Percentiles rank a stretch among this genome's conserved stretches.
phyloP scores from a whole-genome alignment of 2,113 vertebrate genomes.

The Apaloderma vittatum region DNA sequence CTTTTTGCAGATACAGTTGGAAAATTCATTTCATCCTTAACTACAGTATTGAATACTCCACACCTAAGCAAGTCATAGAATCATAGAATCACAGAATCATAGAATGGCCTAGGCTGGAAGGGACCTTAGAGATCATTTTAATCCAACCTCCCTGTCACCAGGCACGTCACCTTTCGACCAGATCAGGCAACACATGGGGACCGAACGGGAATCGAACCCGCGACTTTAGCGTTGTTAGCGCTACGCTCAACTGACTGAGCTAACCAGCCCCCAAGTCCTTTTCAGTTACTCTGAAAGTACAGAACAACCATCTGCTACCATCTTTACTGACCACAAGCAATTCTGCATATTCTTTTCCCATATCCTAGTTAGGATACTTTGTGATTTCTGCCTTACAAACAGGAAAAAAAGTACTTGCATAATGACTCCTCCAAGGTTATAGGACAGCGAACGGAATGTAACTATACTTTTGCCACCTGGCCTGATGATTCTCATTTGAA shows the following conservation, averaged over 20 bases:
- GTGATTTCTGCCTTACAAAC: background rate
- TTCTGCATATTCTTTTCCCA: background rate
- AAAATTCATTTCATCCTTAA: background rate
- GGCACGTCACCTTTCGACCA: no score
- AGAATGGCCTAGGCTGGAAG: no score
- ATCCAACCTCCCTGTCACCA: no score
- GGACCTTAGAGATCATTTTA: no score
- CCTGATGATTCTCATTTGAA: background rate
- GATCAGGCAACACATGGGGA: no score
- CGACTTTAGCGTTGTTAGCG: no score
- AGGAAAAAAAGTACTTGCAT: background rate
- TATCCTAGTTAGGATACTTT: background rate
- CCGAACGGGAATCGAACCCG: no score
- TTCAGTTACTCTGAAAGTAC: background rate
- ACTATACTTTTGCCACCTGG: background rate
- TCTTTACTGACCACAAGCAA: rapidly evolving
- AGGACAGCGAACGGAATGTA: background rate
- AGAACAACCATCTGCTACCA: background rate
- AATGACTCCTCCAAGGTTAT: background rate
- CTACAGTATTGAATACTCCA: background rate
- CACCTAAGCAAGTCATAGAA: background rate
- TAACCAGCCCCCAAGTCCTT: no score
- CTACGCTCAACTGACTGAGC: no score
- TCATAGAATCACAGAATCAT: no score
- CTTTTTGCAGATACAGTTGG: background rate